phyloP scores from a whole-genome alignment of 2,888 invertebrate species.

The Ecdyonurus torrentis region DNA sequence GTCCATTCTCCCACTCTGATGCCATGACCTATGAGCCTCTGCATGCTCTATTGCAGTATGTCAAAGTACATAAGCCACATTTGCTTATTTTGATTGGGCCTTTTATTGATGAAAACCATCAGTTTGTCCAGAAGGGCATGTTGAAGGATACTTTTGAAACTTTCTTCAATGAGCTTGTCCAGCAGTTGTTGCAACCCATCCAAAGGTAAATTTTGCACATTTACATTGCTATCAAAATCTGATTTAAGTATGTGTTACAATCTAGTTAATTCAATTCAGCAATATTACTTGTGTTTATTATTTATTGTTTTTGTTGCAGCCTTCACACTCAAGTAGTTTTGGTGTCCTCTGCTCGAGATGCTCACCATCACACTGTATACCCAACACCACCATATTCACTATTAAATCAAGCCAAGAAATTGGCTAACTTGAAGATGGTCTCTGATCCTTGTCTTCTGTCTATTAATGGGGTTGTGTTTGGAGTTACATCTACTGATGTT shows the following conservation, averaged over 20 bases:
- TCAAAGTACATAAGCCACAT: conserved; percentile 53
- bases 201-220: conserved; percentile 31
- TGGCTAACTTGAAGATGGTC: conserved; percentile 43
- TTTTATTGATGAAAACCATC: conserved; percentile 56
- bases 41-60: conserved; percentile 52
- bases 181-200: conserved; percentile 44
- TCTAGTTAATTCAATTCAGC: neutral
- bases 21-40: conserved; percentile 67
- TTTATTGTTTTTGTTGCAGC: conserved; percentile 26
- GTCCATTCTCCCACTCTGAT: conserved; percentile 67
- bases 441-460: conserved; percentile 69
- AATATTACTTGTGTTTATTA: conserved; percentile 5
- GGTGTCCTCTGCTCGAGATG: conserved; percentile 60
- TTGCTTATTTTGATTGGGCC: conserved; percentile 71
- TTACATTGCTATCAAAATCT: neutral
- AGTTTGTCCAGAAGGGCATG: conserved; percentile 38
- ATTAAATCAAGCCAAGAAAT: neutral
- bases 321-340: conserved; percentile 52
- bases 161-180: conserved; percentile 54
- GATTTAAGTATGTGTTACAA: neutral
- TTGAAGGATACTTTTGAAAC: conserved; percentile 52
- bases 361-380: conserved; percentile 59
- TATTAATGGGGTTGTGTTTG: conserved; percentile 59
- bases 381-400: conserved; percentile 64
- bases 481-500: conserved; percentile 65